Percentiles rank a stretch among this genome's conserved stretches.
phyloP scores from a whole-genome alignment of 2,797 vertebrate genomes.

The Mycteria americana region DNA sequence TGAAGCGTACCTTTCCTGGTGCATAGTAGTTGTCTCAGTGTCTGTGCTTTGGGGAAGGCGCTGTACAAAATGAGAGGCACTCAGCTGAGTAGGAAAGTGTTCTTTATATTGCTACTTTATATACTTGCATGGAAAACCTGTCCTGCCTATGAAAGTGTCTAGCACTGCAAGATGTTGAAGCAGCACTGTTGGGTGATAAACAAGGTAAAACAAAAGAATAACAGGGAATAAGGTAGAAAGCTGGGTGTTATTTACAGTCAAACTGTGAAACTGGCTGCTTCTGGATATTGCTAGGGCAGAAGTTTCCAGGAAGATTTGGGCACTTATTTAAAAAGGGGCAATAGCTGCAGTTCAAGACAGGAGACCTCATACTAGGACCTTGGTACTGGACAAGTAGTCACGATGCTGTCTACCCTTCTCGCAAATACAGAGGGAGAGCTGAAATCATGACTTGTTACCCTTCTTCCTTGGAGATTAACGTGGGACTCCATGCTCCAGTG shows the following conservation, averaged over 20 bases:
- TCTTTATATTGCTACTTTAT: neutral
- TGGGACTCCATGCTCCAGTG: neutral
- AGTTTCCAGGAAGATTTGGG: neutral
- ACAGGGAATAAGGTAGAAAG: neutral
- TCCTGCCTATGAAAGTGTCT: neutral
- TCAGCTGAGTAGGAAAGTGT: neutral
- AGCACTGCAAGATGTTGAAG: neutral
- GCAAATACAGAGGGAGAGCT: neutral
- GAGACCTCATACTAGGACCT: neutral
- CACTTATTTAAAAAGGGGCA: neutral
- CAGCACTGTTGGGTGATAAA: neutral
- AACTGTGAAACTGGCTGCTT: neutral
- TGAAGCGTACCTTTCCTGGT: too few relatives aligned
- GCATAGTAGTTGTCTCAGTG: fast-evolving
- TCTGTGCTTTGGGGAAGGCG: neutral
- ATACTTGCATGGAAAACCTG: neutral
- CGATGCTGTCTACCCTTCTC: fast-evolving
- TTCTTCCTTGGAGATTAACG: neutral
- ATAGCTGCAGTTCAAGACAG: neutral
- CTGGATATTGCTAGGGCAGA: neutral
- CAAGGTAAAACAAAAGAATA: neutral
- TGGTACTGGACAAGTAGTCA: neutral
- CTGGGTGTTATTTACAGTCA: neutral
- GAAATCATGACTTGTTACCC: neutral
- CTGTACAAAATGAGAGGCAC: neutral